These are phyloP conservation scores for Oceanodroma tethys DNA, from an alignment of 2,113 vertebrate species.

Conservation along the genomic window DNA sequence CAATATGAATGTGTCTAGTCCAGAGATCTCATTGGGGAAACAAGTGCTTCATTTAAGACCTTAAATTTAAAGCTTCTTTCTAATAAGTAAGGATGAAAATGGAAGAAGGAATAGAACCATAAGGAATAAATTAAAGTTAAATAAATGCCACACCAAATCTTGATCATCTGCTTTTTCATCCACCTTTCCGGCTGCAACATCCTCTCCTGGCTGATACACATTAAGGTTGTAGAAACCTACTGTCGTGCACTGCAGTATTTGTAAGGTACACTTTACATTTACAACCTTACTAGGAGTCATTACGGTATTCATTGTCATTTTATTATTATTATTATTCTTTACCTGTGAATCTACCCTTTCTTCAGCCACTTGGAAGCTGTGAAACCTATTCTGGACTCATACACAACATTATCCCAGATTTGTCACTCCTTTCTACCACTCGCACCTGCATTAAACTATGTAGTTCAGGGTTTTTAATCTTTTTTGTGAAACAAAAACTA, in stretches of 20 bases:
- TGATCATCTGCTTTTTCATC: background rate
- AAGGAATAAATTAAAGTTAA: background rate
- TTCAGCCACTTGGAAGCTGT: background rate
- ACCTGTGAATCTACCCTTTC: background rate
- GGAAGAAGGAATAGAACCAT: background rate
- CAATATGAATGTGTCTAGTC: background rate
- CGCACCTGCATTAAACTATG: background rate
- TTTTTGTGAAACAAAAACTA: background rate
- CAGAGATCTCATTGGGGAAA: background rate
- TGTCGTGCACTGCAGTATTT: background rate
- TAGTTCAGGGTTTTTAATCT: background rate
- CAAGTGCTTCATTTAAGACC: background rate
- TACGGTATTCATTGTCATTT: background rate
- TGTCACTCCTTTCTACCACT: background rate
- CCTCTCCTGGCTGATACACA: background rate
- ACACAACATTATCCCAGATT: background rate
- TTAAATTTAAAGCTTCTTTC: background rate
- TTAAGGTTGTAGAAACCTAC: background rate
- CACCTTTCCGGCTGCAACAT: accelerated
- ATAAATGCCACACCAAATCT: background rate
- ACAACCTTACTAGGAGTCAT: background rate
- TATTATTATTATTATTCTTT: background rate
- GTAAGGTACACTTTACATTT: background rate
- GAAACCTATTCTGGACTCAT: background rate
- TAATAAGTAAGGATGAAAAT: background rate